Evolutionary conservation across 2,113 vertebrate genomes (phyloP).

Genomic region (Cinclus cinclus): DNA sequence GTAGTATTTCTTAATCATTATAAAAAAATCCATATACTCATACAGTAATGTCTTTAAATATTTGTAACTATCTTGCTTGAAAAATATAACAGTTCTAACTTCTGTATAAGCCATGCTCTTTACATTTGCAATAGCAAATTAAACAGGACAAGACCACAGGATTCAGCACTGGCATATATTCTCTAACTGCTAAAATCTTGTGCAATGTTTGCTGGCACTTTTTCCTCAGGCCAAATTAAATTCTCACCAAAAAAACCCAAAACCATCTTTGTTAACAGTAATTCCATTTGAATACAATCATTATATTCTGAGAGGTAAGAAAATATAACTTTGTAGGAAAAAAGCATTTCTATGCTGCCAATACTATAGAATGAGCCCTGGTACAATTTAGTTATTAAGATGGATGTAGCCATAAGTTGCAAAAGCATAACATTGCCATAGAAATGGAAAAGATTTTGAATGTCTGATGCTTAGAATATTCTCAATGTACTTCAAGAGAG

Average conservation of each 20-base stretch:
- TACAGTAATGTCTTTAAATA: not conserved
- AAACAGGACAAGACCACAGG: not conserved
- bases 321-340: not conserved
- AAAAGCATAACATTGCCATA: not conserved
- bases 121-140: not conserved
- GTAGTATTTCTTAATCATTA: too few species aligned
- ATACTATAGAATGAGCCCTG: not conserved
- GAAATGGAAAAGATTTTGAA: not conserved
- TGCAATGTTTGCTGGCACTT: not conserved
- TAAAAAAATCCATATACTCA: not conserved
- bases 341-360: not conserved
- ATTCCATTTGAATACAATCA: not conserved
- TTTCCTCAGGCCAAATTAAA: not conserved
- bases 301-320: not conserved
- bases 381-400: not conserved
- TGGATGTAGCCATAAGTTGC: not conserved
- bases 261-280: rapidly evolving
- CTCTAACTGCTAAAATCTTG: not conserved
- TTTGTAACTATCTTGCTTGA: not conserved
- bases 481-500: not conserved
- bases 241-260: not conserved
- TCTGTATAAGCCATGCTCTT: not conserved
- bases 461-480: not conserved
- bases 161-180: not conserved
- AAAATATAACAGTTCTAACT: not conserved